Percentiles rank a stretch among this genome's conserved stretches.
These are phyloP conservation scores for Iguana delicatissima DNA, from an alignment of 2,797 vertebrate species.

Conservation along the genomic window DNA sequence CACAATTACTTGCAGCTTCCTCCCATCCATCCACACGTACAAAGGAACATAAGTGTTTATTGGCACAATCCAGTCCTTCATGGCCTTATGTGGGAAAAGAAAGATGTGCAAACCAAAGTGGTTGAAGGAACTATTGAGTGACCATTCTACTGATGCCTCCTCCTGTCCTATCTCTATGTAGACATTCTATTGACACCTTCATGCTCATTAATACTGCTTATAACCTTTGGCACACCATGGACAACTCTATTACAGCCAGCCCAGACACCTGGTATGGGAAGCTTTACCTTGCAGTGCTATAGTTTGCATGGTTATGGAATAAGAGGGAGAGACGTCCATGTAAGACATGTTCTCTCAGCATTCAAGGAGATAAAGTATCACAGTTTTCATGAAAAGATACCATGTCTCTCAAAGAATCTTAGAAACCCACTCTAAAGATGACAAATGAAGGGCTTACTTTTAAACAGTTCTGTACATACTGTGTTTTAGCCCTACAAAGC, in stretches of 20 bases:
- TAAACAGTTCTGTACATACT: not conserved
- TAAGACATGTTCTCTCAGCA: not conserved
- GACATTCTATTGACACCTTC: not conserved
- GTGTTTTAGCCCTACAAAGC: not conserved
- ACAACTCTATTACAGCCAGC: not conserved
- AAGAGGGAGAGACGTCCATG: not conserved
- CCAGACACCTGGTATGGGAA: not conserved
- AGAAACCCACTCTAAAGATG: not conserved
- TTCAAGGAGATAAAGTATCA: not conserved
- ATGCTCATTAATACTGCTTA: not conserved
- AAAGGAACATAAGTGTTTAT: not conserved
- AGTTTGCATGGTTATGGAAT: not conserved
- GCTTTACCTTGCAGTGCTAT: not conserved
- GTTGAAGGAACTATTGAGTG: not conserved
- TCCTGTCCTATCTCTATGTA: not conserved
- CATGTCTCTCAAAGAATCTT: not conserved
- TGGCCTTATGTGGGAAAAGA: too few relatives aligned
- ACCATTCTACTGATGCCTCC: not conserved
- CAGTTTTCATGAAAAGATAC: not conserved
- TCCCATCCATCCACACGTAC: not conserved
- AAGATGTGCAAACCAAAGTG: not conserved
- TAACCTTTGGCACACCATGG: not conserved
- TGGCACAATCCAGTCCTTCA: not conserved
- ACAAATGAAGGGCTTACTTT: not conserved
- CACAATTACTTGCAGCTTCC: not conserved